Conservation (phyloP, 2,888 invertebrate species). For the Megalurothrips usitatus region DNA sequence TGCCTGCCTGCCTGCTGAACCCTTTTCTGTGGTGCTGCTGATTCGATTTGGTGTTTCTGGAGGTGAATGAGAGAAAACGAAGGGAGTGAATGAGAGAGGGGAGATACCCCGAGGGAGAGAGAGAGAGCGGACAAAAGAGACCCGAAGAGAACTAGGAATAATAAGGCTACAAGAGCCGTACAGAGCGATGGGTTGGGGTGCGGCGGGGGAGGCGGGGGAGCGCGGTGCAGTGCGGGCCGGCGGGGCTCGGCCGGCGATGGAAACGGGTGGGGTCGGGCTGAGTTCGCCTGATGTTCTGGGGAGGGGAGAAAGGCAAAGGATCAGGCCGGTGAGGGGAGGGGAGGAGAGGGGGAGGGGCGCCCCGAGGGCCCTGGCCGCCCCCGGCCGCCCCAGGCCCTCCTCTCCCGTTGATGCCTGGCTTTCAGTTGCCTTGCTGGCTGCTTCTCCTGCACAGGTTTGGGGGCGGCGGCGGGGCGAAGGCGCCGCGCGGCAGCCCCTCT, state of each 20-base stretch:
- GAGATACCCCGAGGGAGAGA: constrained; percentile 28
- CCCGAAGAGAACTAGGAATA: neutral
- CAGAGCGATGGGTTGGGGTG: neutral
- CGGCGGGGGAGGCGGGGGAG: constrained; percentile 29
- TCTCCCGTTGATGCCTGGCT: no score
- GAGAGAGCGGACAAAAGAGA: neutral
- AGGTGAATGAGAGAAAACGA: constrained; percentile 8
- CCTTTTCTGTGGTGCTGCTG: neutral
- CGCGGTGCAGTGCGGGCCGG: neutral
- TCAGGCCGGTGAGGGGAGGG: constrained; percentile 41
- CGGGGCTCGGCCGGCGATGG: constrained; percentile 30
- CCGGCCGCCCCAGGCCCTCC: no score
- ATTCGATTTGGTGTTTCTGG: neutral
- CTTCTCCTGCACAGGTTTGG: no score
- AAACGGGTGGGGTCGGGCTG: constrained; percentile 25
- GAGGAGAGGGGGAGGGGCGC: constrained; percentile 41
- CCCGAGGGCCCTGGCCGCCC: no score
- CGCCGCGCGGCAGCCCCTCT: no score
- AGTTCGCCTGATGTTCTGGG: neutral
- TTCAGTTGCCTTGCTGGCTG: no score
- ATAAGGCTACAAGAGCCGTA: constrained; percentile 2
- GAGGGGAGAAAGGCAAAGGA: constrained; percentile 16
- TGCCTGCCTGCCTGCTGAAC: no score
- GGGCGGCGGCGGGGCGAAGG: no score
- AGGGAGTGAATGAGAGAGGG: constrained; percentile 10